Conservation (phyloP, 2,888 invertebrate species). For the Lepeophtheirus nordmannii region DNA sequence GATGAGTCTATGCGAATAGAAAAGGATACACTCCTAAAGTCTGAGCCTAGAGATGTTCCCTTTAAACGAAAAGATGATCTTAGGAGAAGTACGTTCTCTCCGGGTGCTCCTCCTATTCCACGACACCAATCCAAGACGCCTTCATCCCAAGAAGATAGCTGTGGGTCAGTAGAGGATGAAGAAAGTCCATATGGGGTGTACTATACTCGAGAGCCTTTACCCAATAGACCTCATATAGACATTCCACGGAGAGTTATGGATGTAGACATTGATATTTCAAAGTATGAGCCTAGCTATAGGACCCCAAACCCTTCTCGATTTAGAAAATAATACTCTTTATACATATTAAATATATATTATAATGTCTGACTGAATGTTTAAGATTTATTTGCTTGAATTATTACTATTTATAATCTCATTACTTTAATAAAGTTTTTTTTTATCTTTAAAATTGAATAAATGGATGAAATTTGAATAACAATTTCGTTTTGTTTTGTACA, state of each 20-base stretch:
- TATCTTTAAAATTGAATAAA: no score
- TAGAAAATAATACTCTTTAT: no score
- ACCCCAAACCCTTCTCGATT: no score
- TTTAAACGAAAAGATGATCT: neutral
- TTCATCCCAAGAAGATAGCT: neutral
- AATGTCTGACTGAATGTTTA: no score
- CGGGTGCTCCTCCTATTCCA: neutral
- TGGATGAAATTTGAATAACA: no score
- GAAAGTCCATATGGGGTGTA: constrained; percentile 47
- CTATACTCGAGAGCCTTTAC: constrained; percentile 64
- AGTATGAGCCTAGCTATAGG: neutral
- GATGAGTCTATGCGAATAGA: neutral
- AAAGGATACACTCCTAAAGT: neutral
- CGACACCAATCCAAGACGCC: neutral
- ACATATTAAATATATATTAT: no score
- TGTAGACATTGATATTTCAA: constrained; percentile 38
- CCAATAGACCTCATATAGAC: constrained; percentile 53
- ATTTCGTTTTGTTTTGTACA: no score
- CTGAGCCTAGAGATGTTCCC: neutral
- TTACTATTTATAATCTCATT: no score
- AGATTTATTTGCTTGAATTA: no score
- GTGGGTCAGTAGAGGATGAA: neutral
- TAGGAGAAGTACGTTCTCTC: neutral
- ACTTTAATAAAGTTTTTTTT: no score
- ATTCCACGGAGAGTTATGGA: constrained; percentile 69